Base-by-base conservation (phyloP, 2,888 invertebrate genomes). In the Cataglyphis cursor region DNA sequence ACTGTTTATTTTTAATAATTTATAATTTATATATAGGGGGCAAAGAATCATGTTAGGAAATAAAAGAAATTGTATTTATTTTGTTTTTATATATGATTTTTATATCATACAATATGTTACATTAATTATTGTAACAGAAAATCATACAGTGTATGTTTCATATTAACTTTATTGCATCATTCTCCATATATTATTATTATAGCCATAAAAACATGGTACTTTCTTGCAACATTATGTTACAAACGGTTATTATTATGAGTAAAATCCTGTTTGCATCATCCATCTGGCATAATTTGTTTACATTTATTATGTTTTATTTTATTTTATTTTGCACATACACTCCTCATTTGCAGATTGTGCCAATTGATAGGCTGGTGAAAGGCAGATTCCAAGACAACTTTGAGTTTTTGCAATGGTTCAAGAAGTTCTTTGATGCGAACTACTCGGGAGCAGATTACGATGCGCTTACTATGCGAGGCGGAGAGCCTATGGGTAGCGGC, bases 391-490 rank as follows among this genome's bases (percentile, higher is more conserved):
- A 99, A 97, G 99, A 99, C 96, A 99, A 99, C 96, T 99, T 99
- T 97, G 99, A 99, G 96, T 99, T 99, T 96, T 97, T 99, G 93
- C 99, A 99, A 96, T 99, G 99, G 99, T 99, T 99, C 97, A 99
- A 99, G 97, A 99, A 99, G 95, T 99, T 99, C 96, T 99, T 99
- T 96, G 99, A 99, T 96, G 99, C 99, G 93, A 99, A 99, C 96
- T 99, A 99, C 96, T 97, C 98, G 95, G 99, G 99, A 95, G 96
- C 97, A 94, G 98, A 98, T 89, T 99, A 99, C 95, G 98, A 99
- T 96, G 97, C 99, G 83, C 95, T 98, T 93, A 97, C 96, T 89
- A 97, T 97, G 94, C 96, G 99, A 92, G 98, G 97, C 93, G 98
- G 98, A 92, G 97, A 98, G 94, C 96, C 96, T 80, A 97, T 98